These are phyloP conservation scores for Misgurnus mizolepis DNA, from an alignment of 2,113 vertebrate species.

Conservation along the genomic window DNA sequence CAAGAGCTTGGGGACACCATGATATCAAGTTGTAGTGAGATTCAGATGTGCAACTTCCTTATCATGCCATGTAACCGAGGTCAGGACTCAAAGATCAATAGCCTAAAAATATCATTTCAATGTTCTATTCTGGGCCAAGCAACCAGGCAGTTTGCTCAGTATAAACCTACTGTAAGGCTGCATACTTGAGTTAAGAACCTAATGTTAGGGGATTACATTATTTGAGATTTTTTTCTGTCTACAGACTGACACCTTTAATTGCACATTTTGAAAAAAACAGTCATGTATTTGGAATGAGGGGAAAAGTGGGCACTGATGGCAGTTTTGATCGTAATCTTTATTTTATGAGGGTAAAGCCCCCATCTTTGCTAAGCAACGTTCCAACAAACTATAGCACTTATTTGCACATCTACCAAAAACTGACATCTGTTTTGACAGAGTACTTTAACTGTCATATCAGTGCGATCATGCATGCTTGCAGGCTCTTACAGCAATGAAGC, in stretches of 20 bases:
- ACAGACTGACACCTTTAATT: not conserved
- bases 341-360: not conserved
- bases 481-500: not conserved
- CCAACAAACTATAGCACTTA: not conserved
- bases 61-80: constrained; percentile 48
- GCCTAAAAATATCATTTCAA: constrained; percentile 74
- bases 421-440: not conserved
- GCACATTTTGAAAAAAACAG: too few relatives aligned
- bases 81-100: constrained; percentile 59
- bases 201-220: not conserved
- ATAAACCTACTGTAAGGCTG: constrained; percentile 21
- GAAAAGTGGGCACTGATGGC: not conserved
- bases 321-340: not conserved
- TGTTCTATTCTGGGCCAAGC: constrained; percentile 49
- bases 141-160: constrained; percentile 27
- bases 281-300: not conserved
- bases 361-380: not conserved
- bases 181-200: constrained; percentile 31
- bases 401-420: not conserved
- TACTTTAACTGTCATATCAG: not conserved
- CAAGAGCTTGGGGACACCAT: not conserved
- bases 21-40: not conserved
- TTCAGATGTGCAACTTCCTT: not conserved
- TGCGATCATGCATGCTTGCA: not conserved
- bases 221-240: not conserved